A percentile compares a stretch with the other conserved stretches of the same genome.
Evolutionary conservation across 2,888 invertebrate genomes (phyloP).

Genomic region (Tanytarsus gracilentus): DNA sequence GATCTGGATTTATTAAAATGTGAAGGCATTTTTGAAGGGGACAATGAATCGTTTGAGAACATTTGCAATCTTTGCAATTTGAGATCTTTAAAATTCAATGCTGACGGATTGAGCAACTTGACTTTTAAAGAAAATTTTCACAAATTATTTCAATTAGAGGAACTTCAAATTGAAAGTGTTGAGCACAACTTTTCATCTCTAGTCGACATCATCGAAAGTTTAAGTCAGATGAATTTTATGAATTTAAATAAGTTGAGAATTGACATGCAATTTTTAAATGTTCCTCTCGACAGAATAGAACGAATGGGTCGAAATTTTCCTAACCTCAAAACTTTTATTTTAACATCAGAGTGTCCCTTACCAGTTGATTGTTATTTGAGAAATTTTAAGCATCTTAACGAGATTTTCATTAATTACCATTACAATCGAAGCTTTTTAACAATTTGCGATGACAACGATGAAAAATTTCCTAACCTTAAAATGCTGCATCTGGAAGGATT

Average conservation of each 20-base stretch:
- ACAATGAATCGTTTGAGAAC: not conserved
- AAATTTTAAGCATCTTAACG: not conserved
- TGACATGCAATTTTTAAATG: not conserved
- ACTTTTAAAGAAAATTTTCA: not conserved
- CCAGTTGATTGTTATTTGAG: not conserved
- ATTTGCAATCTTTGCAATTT: not conserved
- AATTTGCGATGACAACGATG: not conserved
- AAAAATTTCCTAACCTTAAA: not conserved
- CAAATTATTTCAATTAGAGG: not conserved
- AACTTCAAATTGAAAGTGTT: not conserved
- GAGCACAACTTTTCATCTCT: not conserved
- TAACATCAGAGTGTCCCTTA: not conserved
- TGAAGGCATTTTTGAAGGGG: slow-evolving; percentile 8
- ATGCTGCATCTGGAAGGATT: not conserved
- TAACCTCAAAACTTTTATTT: not conserved
- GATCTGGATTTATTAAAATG: not conserved
- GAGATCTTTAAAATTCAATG: not conserved
- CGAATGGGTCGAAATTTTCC: not conserved
- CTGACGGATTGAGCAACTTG: not conserved
- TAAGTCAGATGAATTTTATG: not conserved
- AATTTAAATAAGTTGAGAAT: not conserved
- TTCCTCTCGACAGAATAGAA: not conserved
- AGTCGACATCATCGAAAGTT: not conserved
- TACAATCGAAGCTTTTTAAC: not conserved
- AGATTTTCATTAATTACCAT: not conserved